These are phyloP conservation scores for Nibea coibor DNA, from an alignment of 2,113 vertebrate species.

Conservation along the genomic window DNA sequence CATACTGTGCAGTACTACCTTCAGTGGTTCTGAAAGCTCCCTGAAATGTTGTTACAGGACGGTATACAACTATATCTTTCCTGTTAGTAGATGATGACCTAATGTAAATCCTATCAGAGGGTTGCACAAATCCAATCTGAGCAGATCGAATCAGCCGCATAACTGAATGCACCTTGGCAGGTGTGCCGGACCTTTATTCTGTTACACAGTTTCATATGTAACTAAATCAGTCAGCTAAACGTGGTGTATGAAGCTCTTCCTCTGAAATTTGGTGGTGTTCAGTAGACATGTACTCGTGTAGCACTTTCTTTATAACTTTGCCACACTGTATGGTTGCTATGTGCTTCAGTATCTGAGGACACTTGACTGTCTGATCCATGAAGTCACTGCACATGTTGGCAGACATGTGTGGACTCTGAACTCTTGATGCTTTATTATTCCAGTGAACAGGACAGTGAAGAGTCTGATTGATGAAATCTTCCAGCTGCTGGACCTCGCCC, in stretches of 20 bases:
- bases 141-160: not conserved
- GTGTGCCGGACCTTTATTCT: not conserved
- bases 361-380: not conserved
- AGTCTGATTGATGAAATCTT: conserved; percentile 73
- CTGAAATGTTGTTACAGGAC: too few species aligned
- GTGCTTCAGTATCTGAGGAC: not conserved
- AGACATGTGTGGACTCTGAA: conserved; percentile 32
- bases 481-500: conserved; percentile 54
- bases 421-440: conserved; percentile 11
- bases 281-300: too few species aligned
- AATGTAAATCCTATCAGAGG: not conserved
- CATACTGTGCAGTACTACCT: not conserved
- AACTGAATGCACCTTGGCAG: not conserved
- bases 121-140: not conserved
- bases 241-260: not conserved
- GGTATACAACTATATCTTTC: not conserved
- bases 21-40: too few species aligned
- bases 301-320: not conserved
- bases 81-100: not conserved
- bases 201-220: not conserved
- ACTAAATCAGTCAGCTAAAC: not conserved
- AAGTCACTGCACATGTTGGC: conserved; percentile 10
- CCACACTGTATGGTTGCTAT: not conserved
- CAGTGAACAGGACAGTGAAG: conserved; percentile 77
- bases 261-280: too few species aligned